Conservation (phyloP, 2,888 invertebrate genomes). For the Hyles lineata region DNA sequence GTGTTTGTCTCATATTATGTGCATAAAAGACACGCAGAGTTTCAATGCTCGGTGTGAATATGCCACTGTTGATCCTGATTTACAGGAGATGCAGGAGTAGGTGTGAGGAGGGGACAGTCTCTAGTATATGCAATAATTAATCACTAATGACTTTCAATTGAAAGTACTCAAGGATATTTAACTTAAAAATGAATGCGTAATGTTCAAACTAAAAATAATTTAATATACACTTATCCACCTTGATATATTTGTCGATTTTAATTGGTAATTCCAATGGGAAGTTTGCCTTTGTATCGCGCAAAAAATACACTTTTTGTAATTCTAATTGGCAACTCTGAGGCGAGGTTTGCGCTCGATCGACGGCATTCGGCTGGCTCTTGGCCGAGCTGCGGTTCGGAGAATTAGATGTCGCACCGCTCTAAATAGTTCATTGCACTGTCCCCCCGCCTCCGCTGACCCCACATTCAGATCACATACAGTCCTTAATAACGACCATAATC, state of each 20-base stretch:
- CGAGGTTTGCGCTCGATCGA: slow-evolving; percentile 33
- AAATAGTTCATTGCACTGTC: slow-evolving; percentile 75
- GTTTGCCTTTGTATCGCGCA: not conserved
- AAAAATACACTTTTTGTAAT: slow-evolving; percentile 1
- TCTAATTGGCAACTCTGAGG: slow-evolving; percentile 24
- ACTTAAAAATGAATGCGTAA: not conserved
- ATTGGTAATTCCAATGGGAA: slow-evolving; percentile 2
- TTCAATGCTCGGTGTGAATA: no score
- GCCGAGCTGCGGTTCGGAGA: slow-evolving; percentile 64
- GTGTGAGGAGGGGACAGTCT: no score
- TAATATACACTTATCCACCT: not conserved
- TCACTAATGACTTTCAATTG: no score
- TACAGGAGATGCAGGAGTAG: no score
- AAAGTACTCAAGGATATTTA: no score
- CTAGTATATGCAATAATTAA: no score
- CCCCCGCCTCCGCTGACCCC: slow-evolving; percentile 32
- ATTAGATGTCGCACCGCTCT: slow-evolving; percentile 65
- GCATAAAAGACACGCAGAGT: not conserved
- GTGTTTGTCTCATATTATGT: not conserved
- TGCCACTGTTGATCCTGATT: no score
- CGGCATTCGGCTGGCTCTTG: slow-evolving; percentile 52
- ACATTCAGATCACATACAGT: slow-evolving; percentile 18
- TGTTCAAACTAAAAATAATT: not conserved
- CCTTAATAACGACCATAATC: slow-evolving; percentile 2
- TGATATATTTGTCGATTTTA: not conserved